phyloP scores from a whole-genome alignment of 2,797 vertebrate species.

The Sebastes nivosus region DNA sequence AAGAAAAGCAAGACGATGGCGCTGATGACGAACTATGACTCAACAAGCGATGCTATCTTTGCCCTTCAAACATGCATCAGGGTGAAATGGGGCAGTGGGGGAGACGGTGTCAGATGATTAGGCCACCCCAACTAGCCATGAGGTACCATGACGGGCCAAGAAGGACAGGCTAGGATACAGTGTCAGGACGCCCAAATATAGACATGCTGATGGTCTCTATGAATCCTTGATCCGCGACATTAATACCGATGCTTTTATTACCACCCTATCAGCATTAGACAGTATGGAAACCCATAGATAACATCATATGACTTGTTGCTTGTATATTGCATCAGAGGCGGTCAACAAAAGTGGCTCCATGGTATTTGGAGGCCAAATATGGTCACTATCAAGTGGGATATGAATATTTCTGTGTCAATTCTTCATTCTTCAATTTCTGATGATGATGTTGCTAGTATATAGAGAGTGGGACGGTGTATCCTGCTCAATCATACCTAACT shows the following conservation, averaged over 20 bases:
- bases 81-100: background rate
- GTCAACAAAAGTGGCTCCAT: background rate
- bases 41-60: slow-evolving; percentile 23
- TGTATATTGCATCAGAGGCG: slow-evolving; percentile 48
- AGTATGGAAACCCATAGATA: slow-evolving; percentile 14
- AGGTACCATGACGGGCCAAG: slow-evolving; percentile 6
- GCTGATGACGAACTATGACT: background rate
- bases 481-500: slow-evolving; percentile 10
- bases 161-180: background rate
- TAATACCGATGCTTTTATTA: slow-evolving; percentile 14
- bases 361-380: slow-evolving; percentile 17
- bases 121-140: slow-evolving; percentile 19
- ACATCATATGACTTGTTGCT: slow-evolving; percentile 40
- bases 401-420: background rate
- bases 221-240: slow-evolving; percentile 39
- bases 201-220: slow-evolving; percentile 27
- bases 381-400: background rate
- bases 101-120: slow-evolving; percentile 40
- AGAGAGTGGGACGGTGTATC: background rate
- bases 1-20: background rate
- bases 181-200: slow-evolving; percentile 49
- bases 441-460: background rate
- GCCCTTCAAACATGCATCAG: slow-evolving; percentile 6
- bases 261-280: slow-evolving; percentile 39
- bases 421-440: background rate